phyloP scores from a whole-genome alignment of 2,797 vertebrate species.

The Eulemur mongoz region DNA sequence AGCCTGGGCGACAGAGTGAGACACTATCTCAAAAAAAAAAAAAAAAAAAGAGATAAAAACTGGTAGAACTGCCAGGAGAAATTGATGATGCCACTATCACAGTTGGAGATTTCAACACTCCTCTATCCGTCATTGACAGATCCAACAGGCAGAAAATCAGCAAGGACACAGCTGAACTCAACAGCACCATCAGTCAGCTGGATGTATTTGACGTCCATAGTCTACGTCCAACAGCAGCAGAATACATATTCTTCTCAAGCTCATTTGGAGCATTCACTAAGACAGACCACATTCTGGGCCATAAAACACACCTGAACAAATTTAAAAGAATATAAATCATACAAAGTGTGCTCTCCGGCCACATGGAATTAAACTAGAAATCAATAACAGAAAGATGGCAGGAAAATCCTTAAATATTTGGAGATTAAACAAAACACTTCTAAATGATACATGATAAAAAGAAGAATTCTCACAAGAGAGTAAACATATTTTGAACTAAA shows the following conservation, averaged over 20 bases:
- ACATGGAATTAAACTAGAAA: neutral
- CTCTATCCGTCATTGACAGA: neutral
- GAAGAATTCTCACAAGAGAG: neutral
- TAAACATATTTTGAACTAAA: constrained; percentile 13
- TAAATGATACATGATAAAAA: neutral
- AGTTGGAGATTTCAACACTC: neutral
- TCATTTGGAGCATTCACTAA: neutral
- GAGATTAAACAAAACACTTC: neutral
- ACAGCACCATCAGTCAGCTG: neutral
- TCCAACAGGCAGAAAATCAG: neutral
- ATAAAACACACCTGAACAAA: neutral
- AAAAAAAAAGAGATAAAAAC: neutral
- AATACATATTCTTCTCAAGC: neutral
- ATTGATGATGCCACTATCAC: neutral
- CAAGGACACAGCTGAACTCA: neutral
- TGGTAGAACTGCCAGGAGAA: neutral
- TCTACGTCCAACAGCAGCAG: neutral
- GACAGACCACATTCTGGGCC: neutral
- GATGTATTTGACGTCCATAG: neutral
- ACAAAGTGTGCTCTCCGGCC: neutral
- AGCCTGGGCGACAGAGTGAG: too few relatives aligned
- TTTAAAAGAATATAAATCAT: neutral
- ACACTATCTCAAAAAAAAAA: too few relatives aligned
- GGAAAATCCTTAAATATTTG: neutral
- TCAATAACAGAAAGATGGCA: neutral